Conservation (phyloP, 2,113 vertebrate species). For the Elephantulus edwardii region DNA sequence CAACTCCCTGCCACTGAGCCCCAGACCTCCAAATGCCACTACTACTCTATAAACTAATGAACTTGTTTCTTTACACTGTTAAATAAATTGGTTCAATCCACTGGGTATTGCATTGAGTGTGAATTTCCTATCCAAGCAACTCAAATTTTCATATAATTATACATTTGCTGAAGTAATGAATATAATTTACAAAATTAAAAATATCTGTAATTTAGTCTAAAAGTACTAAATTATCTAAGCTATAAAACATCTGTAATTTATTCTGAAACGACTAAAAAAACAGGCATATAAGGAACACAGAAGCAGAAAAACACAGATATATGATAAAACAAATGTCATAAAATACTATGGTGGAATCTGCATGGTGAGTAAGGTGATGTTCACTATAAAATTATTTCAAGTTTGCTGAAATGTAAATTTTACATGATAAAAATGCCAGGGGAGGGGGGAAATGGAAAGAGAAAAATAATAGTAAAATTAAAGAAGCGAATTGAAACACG, state of each 20-base stretch:
- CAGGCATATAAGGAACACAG: background rate
- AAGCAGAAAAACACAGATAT: background rate
- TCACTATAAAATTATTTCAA: constrained; percentile 4
- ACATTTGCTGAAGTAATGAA: background rate
- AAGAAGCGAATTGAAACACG: background rate
- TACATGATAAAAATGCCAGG: background rate
- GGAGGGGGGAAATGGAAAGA: background rate
- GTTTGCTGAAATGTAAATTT: background rate
- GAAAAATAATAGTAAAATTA: background rate
- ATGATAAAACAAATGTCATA: background rate
- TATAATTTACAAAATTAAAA: background rate
- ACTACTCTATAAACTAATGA: constrained; percentile 15
- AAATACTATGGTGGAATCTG: background rate
- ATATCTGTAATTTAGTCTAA: background rate
- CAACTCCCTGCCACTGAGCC: too few relatives aligned
- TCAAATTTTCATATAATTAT: background rate
- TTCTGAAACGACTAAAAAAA: background rate
- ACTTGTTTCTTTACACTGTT: background rate
- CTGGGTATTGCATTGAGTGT: background rate
- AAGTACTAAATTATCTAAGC: background rate
- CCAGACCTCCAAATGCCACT: too few relatives aligned
- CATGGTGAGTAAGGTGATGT: background rate
- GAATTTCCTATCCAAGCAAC: constrained; percentile 4
- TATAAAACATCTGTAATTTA: background rate
- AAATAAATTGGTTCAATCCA: background rate